Evolutionary conservation across 1,140 invertebrate species (phyloP).

Genomic region (Samia ricini): DNA sequence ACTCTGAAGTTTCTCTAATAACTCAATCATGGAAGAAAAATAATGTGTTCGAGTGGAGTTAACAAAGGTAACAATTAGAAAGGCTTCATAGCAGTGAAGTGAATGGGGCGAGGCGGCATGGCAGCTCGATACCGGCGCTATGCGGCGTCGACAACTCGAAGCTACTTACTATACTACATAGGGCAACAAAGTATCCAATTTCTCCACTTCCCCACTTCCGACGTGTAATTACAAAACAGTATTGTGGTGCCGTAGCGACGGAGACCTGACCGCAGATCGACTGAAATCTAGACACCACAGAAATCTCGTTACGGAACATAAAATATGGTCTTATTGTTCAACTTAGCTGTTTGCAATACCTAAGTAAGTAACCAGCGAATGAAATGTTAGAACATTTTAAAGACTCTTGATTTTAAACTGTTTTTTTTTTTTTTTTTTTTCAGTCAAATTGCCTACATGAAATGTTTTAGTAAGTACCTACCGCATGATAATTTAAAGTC

Average conservation of each 20-base stretch:
- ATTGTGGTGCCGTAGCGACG: conserved; percentile 49
- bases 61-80: conserved; percentile 59
- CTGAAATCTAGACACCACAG: conserved; percentile 55
- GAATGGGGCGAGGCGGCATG: conserved; percentile 25
- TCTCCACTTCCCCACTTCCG: conserved; percentile 71
- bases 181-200: conserved; percentile 71
- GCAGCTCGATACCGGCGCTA: conserved; percentile 14
- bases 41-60: conserved; percentile 38
- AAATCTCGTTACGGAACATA: conserved; percentile 63
- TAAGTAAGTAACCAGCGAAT: neutral
- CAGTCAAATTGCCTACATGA: too few species aligned
- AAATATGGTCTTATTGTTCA: conserved; percentile 54
- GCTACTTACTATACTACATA: conserved; percentile 19
- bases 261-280: conserved; percentile 53
- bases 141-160: conserved; percentile 27
- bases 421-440: neutral
- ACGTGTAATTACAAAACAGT: conserved; percentile 68
- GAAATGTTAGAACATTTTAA: neutral
- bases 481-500: neutral
- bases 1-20: conserved; percentile 3
- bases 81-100: conserved; percentile 53
- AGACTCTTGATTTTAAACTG: neutral
- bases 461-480: neutral
- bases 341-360: conserved; percentile 20
- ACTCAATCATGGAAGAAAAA: conserved; percentile 20